Conservation (phyloP, 2,113 vertebrate species). For the mouse (Mus musculus) region DNA sequence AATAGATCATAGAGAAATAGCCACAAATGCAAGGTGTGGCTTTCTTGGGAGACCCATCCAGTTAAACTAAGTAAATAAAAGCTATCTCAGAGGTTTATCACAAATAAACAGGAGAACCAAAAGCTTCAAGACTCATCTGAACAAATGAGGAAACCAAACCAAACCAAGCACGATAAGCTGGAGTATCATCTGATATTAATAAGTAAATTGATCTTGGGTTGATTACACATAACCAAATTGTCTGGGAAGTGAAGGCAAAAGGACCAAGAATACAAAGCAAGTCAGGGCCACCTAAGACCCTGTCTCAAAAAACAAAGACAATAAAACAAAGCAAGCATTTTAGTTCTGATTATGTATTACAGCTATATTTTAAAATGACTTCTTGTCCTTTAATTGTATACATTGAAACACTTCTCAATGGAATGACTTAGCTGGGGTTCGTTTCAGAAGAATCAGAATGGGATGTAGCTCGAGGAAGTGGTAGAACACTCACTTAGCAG, state of each 20-base stretch:
- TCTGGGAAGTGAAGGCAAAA: not conserved
- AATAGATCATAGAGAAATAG: not conserved
- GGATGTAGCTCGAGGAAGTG: not conserved
- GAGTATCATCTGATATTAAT: not conserved
- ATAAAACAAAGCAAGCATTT: not conserved
- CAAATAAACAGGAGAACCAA: not conserved
- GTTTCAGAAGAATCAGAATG: not conserved
- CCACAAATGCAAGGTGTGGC: not conserved
- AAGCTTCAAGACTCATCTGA: not conserved
- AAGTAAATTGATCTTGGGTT: not conserved
- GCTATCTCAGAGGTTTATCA: not conserved
- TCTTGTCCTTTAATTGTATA: not conserved
- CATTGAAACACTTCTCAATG: not conserved
- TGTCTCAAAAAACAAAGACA: not conserved
- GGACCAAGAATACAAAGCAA: not conserved
- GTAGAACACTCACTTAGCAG: not conserved
- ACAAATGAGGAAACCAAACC: not conserved
- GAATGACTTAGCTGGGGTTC: not conserved
- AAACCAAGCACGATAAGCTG: not conserved
- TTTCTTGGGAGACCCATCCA: not conserved
- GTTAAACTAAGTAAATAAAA: not conserved
- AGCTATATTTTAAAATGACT: not conserved
- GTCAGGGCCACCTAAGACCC: not conserved
- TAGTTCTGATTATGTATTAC: not conserved
- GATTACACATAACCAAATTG: not conserved